A percentile compares a stretch with the other conserved stretches of the same genome.
These are phyloP conservation scores for Scrobipalpa costella DNA, from an alignment of 2,888 invertebrate species.

Conservation along the genomic window DNA sequence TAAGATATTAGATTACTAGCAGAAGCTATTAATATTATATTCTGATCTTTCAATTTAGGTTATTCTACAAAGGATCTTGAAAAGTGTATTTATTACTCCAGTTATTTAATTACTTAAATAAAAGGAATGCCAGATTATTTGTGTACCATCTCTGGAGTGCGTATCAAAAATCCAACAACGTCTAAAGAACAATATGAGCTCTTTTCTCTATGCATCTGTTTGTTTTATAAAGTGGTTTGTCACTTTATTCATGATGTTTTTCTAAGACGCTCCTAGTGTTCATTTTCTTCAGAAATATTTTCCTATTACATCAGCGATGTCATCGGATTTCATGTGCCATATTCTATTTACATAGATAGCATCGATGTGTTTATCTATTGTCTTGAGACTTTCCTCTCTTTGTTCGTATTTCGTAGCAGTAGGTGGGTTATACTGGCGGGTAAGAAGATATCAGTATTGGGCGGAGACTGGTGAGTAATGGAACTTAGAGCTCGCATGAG, in stretches of 20 bases:
- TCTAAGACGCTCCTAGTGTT: slow-evolving; percentile 3
- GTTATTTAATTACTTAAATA: neutral
- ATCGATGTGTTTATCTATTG: slow-evolving; percentile 24
- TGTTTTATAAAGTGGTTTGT: slow-evolving; percentile 19
- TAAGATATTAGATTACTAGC: no score
- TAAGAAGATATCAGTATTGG: slow-evolving; percentile 69
- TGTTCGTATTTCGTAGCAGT: slow-evolving; percentile 32
- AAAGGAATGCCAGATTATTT: neutral
- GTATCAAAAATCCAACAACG: neutral
- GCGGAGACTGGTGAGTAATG: slow-evolving; percentile 77
- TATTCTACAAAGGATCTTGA: neutral
- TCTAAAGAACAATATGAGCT: neutral
- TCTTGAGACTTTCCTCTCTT: slow-evolving; percentile 19
- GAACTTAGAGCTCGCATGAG: slow-evolving; percentile 73
- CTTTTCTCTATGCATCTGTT: slow-evolving; percentile 3
- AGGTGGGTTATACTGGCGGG: slow-evolving; percentile 51
- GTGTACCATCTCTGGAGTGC: neutral
- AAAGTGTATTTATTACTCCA: neutral
- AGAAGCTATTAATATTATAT: no score
- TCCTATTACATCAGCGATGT: slow-evolving; percentile 11
- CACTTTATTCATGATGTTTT: slow-evolving; percentile 10
- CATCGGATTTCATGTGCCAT: slow-evolving; percentile 25
- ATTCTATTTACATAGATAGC: slow-evolving; percentile 29
- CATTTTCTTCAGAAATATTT: slow-evolving; percentile 17
- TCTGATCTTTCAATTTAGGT: neutral